Evolutionary conservation across 2,113 vertebrate genomes (phyloP).

Genomic region (Entomyzon cyanotis): DNA sequence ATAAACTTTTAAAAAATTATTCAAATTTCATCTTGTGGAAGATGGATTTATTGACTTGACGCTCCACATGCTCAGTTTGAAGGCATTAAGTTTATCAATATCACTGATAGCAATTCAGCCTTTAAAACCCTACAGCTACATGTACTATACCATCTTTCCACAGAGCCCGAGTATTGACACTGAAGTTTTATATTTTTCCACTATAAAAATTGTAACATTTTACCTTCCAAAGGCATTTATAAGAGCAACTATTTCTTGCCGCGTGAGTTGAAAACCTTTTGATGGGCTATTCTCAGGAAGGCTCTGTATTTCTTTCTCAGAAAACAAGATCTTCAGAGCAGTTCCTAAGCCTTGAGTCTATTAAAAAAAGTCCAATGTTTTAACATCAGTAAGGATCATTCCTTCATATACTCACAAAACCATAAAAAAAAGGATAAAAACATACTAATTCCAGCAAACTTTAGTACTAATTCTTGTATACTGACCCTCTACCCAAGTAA

Average conservation of each 20-base stretch:
- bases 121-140: neutral
- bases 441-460: neutral
- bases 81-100: neutral
- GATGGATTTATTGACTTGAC: neutral
- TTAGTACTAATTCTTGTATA: neutral
- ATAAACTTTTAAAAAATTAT: neutral
- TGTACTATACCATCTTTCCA: neutral
- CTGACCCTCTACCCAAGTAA: neutral
- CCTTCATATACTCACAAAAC: neutral
- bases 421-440: neutral
- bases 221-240: conserved; percentile 93
- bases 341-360: conserved; percentile 95
- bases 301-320: conserved; percentile 93
- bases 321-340: conserved; percentile 95
- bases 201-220: neutral
- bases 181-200: neutral
- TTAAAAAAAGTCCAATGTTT: neutral
- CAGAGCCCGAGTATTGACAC: neutral
- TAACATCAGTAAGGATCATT: neutral
- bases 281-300: conserved; percentile 90
- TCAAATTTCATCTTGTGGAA: neutral
- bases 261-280: conserved; percentile 93
- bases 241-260: conserved; percentile 94
- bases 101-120: neutral
- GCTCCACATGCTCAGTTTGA: neutral